Conservation (phyloP, 2,797 vertebrate species). For the Phrynocephalus vlangalii region DNA sequence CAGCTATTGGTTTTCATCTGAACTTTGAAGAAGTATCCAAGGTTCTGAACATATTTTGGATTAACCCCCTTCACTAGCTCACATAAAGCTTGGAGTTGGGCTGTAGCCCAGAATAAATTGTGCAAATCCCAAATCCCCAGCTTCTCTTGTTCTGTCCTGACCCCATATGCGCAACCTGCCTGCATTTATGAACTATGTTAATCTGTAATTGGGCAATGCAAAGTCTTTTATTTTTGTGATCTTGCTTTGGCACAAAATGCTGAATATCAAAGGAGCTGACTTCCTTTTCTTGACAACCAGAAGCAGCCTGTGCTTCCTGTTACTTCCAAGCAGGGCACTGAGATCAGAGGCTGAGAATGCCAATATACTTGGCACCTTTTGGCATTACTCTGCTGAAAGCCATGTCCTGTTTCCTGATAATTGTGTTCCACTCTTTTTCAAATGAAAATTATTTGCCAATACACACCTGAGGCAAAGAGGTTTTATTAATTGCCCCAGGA, state of each 20-base stretch:
- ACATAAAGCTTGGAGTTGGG: too few species aligned
- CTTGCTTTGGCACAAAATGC: constrained; percentile 8
- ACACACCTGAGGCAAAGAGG: not conserved
- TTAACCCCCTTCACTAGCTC: too few species aligned
- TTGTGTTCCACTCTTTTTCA: not conserved
- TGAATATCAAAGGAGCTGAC: not conserved
- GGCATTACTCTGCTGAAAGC: not conserved
- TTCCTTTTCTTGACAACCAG: not conserved
- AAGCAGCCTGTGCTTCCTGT: not conserved
- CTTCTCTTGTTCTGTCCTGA: too few species aligned
- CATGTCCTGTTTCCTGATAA: not conserved
- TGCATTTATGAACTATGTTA: not conserved
- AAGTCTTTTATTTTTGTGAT: not conserved
- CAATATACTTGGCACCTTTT: too few species aligned
- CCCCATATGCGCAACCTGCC: not conserved
- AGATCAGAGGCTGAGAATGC: not conserved
- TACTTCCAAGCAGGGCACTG: not conserved
- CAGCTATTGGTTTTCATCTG: too few species aligned
- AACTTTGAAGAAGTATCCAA: too few species aligned
- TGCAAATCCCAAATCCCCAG: too few species aligned
- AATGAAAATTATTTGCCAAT: not conserved
- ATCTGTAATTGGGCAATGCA: not conserved
- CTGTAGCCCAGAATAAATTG: too few species aligned
- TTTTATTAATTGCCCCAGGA: too few species aligned
- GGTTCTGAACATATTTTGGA: too few species aligned